Evolutionary conservation across 2,888 invertebrate genomes (phyloP).

Genomic region (Nowickia ferox): DNA sequence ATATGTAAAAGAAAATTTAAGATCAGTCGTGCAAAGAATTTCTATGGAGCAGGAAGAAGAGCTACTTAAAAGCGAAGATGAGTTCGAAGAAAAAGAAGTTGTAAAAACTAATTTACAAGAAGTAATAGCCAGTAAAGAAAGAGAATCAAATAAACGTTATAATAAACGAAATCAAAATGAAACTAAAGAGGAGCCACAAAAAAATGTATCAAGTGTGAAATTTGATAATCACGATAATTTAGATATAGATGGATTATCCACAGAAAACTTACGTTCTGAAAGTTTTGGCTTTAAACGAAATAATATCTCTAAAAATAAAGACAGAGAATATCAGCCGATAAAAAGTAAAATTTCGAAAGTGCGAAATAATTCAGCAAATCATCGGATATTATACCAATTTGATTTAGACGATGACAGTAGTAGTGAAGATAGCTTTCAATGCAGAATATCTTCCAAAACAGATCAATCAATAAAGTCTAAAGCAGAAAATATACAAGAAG

Average conservation of each 20-base stretch:
- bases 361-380: conserved; percentile 47
- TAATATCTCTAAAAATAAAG: not conserved
- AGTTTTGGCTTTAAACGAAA: conserved; percentile 55
- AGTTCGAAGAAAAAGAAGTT: conserved; percentile 36
- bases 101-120: not conserved
- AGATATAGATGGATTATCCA: not conserved
- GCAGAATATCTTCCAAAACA: not conserved
- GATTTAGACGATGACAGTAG: conserved; percentile 67
- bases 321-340: not conserved
- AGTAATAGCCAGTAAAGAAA: not conserved
- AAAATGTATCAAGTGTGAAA: not conserved
- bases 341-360: conserved; percentile 26
- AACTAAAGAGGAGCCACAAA: conserved; percentile 23
- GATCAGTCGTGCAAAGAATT: conserved; percentile 4
- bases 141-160: conserved; percentile 45
- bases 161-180: conserved; percentile 44
- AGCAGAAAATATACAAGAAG: not conserved
- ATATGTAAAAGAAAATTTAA: not conserved
- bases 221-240: conserved; percentile 2
- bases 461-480: not conserved
- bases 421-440: conserved; percentile 54
- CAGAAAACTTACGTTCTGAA: conserved; percentile 47
- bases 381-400: conserved; percentile 66
- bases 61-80: conserved; percentile 67
- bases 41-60: conserved; percentile 72